These are phyloP conservation scores for Coturnix japonica DNA, from an alignment of 2,113 vertebrate genomes.

Conservation along the genomic window DNA sequence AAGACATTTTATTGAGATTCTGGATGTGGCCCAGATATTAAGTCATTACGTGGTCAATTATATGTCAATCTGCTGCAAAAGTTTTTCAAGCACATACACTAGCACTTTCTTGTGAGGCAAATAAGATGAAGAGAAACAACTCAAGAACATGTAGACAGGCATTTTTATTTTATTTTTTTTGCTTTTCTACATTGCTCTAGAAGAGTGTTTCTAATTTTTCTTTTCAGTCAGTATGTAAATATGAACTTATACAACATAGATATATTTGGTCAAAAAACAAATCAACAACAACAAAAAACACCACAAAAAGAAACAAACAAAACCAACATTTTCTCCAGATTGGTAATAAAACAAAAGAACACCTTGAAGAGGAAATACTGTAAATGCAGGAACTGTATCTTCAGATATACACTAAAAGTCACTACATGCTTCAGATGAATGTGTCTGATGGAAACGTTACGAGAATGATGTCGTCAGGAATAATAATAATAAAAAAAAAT, in stretches of 20 bases:
- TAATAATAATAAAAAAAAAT: conserved; percentile 17
- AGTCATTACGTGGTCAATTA: not conserved
- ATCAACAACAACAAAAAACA: no score
- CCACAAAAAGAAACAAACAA: not conserved
- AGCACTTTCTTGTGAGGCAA: not conserved
- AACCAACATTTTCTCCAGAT: not conserved
- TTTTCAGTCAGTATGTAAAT: not conserved
- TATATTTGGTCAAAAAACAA: not conserved
- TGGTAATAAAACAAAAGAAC: conserved; percentile 25
- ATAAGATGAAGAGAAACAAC: not conserved
- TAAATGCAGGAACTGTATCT: conserved; percentile 41
- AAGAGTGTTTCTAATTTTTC: not conserved
- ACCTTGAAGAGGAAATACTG: not conserved
- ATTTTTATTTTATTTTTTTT: not conserved
- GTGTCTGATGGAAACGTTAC: conserved; percentile 61
- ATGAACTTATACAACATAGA: not conserved
- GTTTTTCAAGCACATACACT: not conserved
- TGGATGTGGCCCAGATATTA: conserved; percentile 25
- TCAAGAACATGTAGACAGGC: not conserved
- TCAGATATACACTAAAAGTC: not conserved
- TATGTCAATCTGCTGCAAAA: not conserved
- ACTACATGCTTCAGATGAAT: conserved; percentile 18
- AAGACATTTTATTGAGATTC: not conserved
- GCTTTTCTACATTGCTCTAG: not conserved
- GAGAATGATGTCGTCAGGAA: not conserved